Percentiles rank a stretch among this genome's conserved stretches.
Conservation (phyloP, 2,888 invertebrate genomes). For the Thymelicus acteon region DNA sequence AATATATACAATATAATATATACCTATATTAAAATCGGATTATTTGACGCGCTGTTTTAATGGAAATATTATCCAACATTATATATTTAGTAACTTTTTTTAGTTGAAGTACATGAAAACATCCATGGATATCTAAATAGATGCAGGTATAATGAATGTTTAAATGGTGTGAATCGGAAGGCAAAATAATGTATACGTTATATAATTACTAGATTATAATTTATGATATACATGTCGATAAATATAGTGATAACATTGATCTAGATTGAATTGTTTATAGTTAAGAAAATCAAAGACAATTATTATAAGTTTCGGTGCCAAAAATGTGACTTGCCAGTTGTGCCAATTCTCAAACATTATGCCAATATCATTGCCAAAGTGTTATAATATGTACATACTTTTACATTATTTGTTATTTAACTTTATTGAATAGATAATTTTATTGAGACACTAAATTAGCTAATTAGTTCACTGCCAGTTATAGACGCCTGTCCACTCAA, state of each 20-base stretch:
- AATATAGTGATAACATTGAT: not conserved
- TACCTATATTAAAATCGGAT: not conserved
- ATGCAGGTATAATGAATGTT: too few relatives aligned
- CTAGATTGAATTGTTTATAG: not conserved
- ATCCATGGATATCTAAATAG: too few relatives aligned
- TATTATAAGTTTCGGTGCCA: slow-evolving; percentile 11
- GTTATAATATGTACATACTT: slow-evolving; percentile 7
- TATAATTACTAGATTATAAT: not conserved
- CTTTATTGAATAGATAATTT: slow-evolving; percentile 6
- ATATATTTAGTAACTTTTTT: not conserved
- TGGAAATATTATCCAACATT: not conserved
- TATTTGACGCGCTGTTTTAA: not conserved
- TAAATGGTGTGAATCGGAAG: not conserved
- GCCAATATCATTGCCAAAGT: slow-evolving; percentile 32
- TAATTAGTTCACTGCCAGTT: slow-evolving; percentile 29
- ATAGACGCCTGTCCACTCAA: not conserved
- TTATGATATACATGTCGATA: not conserved
- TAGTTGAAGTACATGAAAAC: too few relatives aligned
- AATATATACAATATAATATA: not conserved
- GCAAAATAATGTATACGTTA: not conserved
- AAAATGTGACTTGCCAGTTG: slow-evolving; percentile 1
- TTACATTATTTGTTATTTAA: slow-evolving; percentile 23
- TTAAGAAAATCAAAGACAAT: slow-evolving; percentile 8
- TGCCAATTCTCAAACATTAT: slow-evolving; percentile 19
- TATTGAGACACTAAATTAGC: slow-evolving; percentile 10